Conservation (phyloP, 1,140 invertebrate genomes). For the Apis laboriosa region DNA sequence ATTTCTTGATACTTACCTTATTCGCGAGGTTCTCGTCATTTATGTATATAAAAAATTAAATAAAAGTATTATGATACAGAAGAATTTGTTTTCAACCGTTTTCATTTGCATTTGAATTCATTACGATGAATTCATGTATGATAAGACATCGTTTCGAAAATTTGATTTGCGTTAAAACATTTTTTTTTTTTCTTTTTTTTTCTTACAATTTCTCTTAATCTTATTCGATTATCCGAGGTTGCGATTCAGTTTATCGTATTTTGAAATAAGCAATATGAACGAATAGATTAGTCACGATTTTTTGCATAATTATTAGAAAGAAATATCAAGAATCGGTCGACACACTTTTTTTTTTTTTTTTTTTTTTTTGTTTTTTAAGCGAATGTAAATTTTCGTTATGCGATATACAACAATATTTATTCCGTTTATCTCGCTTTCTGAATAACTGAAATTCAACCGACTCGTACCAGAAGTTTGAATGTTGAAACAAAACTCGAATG, state of each 20-base stretch:
- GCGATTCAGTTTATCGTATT: background rate
- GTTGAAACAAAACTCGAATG: background rate
- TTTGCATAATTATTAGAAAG: background rate
- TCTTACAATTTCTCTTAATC: background rate
- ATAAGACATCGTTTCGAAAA: no score
- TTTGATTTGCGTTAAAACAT: background rate
- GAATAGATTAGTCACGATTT: background rate
- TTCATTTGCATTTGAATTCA: no score
- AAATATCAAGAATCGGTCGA: no score
- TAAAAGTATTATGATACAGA: no score
- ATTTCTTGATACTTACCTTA: no score
- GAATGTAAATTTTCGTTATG: background rate
- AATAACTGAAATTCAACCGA: background rate
- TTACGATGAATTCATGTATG: no score
- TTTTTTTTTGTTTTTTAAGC: background rate
- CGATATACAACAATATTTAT: constrained; percentile 6
- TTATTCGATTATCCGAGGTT: background rate
- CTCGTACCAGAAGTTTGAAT: no score
- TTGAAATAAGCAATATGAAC: background rate
- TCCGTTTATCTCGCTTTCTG: background rate
- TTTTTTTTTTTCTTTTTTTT: constrained; percentile 8
- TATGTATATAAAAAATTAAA: no score
- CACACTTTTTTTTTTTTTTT: no score
- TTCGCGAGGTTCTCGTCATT: no score
- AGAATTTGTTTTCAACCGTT: no score